phyloP scores from a whole-genome alignment of 2,888 invertebrate genomes.

The Temnothorax ravouxi region DNA sequence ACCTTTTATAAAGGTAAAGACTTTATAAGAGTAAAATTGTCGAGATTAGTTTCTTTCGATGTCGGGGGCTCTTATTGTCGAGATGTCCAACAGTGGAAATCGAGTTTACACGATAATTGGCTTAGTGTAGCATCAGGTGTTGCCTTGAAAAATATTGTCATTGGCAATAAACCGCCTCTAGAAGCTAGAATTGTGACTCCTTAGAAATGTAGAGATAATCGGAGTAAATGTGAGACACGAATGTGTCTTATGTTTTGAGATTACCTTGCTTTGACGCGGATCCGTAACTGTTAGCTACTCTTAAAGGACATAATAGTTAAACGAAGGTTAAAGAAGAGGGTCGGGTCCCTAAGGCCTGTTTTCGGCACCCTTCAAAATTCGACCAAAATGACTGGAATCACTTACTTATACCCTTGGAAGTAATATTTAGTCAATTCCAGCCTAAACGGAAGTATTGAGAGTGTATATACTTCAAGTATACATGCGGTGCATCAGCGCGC shows the following conservation, averaged over 20 bases:
- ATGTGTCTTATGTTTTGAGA: neutral
- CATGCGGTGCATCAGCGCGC: no score
- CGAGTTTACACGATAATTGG: slow-evolving; percentile 33
- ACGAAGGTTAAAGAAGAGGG: no score
- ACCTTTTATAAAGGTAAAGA: neutral
- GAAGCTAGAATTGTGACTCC: neutral
- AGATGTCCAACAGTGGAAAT: neutral
- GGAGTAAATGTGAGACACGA: neutral
- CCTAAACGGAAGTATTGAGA: no score
- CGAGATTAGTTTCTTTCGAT: neutral
- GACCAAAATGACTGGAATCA: no score
- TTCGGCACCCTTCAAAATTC: no score
- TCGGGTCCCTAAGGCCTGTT: no score
- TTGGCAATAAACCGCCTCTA: slow-evolving; percentile 17
- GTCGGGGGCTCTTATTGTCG: neutral
- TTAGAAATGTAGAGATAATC: slow-evolving; percentile 14
- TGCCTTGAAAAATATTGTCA: slow-evolving; percentile 46
- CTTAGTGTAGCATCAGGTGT: slow-evolving; percentile 43
- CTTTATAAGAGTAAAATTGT: neutral
- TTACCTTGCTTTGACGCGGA: neutral
- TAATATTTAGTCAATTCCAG: no score
- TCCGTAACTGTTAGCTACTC: neutral
- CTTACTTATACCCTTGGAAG: no score
- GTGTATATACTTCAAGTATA: no score
- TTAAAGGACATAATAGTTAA: neutral